Evolutionary conservation across 2,888 invertebrate species (phyloP).

Genomic region (Actias luna): DNA sequence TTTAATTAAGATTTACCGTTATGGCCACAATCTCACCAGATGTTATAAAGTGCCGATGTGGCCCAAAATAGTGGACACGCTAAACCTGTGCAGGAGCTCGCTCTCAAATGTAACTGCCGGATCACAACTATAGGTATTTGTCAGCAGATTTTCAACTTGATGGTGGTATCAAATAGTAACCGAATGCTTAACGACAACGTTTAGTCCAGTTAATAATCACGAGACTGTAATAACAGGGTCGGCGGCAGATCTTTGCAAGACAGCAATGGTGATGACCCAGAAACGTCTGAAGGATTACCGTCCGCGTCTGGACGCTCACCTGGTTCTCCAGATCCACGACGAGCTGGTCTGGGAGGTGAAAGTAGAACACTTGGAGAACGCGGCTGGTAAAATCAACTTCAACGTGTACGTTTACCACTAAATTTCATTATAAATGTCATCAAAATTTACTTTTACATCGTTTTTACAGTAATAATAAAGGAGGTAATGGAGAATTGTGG

Average conservation of each 20-base stretch:
- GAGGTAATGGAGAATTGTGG: conserved; percentile 62
- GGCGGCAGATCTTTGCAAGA: conserved; percentile 77
- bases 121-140: no score
- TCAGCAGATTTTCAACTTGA: no score
- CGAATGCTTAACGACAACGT: no score
- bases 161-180: no score
- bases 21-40: no score
- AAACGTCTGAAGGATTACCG: conserved; percentile 32
- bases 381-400: conserved; percentile 42
- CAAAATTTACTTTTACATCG: background rate
- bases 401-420: background rate
- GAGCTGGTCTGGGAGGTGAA: conserved; percentile 76
- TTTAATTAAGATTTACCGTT: no score
- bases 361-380: conserved; percentile 34
- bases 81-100: no score
- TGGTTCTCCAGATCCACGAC: conserved; percentile 77
- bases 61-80: no score
- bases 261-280: conserved; percentile 59
- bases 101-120: no score
- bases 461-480: conserved; percentile 49
- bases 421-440: background rate
- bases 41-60: no score
- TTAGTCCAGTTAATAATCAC: no score
- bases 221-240: conserved; percentile 60
- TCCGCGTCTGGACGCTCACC: conserved; percentile 36